A percentile compares a stretch with the other conserved stretches of the same genome.
Conservation (phyloP, 1,140 invertebrate species). For the Mylabris phalerata region DNA sequence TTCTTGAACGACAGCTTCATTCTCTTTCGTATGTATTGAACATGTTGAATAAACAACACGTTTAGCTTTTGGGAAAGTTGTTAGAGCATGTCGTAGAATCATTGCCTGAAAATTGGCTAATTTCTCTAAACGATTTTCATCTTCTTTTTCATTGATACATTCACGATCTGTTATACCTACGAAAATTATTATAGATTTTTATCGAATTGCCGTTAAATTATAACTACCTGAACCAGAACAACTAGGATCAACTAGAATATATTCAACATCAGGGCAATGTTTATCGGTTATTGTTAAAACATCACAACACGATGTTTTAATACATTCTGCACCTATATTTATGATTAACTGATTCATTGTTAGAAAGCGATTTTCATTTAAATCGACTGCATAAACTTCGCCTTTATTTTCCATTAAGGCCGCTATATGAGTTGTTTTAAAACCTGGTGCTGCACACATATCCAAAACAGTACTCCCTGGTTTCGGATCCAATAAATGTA, state of each 20-base stretch:
- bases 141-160: slow-evolving; percentile 37
- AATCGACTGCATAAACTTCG: slow-evolving; percentile 78
- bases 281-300: slow-evolving; percentile 56
- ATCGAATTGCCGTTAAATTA: too few relatives aligned
- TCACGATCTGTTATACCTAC: slow-evolving; percentile 42
- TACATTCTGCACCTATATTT: slow-evolving; percentile 57
- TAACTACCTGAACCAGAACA: slow-evolving; percentile 86
- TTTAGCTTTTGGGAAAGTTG: slow-evolving; percentile 73
- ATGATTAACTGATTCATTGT: slow-evolving; percentile 57
- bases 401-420: slow-evolving; percentile 73
- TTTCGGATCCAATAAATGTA: slow-evolving; percentile 64
- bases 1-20: slow-evolving; percentile 80
- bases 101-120: slow-evolving; percentile 78
- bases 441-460: slow-evolving; percentile 93
- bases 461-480: slow-evolving; percentile 70
- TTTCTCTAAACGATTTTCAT: slow-evolving; percentile 54
- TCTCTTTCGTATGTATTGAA: slow-evolving; percentile 83
- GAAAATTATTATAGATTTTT: too few relatives aligned
- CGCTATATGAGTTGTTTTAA: slow-evolving; percentile 89
- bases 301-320: slow-evolving; percentile 62
- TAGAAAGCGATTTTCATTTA: slow-evolving; percentile 57
- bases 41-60: slow-evolving; percentile 93
- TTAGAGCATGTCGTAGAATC: slow-evolving; percentile 78
- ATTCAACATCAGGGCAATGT: slow-evolving; percentile 68
- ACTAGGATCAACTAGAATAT: slow-evolving; percentile 90